These are phyloP conservation scores for Clinocottus analis DNA, from an alignment of 2,113 vertebrate genomes.

Conservation along the genomic window DNA sequence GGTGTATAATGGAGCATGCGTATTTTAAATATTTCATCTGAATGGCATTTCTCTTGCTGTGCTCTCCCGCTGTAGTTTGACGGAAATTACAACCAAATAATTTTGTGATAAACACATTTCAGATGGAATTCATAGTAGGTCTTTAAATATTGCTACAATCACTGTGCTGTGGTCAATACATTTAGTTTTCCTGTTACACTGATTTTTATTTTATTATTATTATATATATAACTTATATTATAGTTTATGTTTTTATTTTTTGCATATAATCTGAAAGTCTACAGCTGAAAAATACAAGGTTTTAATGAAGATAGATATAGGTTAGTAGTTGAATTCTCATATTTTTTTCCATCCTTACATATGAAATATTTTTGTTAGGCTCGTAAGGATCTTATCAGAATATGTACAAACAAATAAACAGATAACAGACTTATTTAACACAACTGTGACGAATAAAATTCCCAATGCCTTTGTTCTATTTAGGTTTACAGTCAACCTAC, in stretches of 20 bases:
- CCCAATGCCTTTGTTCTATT: background rate
- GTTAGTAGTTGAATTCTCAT: background rate
- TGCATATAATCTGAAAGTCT: background rate
- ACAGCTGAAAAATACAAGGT: background rate
- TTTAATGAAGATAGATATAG: background rate
- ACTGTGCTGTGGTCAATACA: background rate
- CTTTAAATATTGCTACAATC: background rate
- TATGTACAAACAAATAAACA: background rate
- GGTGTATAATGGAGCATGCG: slow-evolving; percentile 22
- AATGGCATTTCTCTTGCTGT: slow-evolving; percentile 5
- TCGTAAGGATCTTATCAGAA: background rate
- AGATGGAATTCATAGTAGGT: slow-evolving; percentile 27
- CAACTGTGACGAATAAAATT: background rate
- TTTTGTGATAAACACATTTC: slow-evolving; percentile 18
- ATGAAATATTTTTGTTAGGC: background rate
- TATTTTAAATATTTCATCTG: slow-evolving; percentile 35
- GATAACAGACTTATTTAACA: background rate
- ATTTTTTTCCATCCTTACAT: no score
- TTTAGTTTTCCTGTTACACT: background rate
- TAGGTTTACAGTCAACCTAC: background rate
- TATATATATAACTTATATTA: background rate
- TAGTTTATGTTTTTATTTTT: background rate
- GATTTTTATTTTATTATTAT: background rate
- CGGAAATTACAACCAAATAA: slow-evolving; percentile 34
- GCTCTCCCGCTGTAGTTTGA: slow-evolving; percentile 31